Evolutionary conservation across 1,140 invertebrate genomes (phyloP), one percentile per base, ranked within the genome.

Genomic region (Nomia melanderi): DNA sequence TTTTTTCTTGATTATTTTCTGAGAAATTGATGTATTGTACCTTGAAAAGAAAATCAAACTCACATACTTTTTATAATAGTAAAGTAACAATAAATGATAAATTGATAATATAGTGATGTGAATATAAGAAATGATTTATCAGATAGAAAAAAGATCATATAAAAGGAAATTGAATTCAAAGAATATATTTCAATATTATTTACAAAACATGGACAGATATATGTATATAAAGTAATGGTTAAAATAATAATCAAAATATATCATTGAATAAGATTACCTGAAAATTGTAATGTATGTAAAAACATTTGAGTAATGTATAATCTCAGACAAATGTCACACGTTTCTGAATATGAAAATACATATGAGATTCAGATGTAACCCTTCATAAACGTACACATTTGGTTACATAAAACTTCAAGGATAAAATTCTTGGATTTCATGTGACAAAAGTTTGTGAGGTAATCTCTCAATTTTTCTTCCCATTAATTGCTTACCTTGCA

Each of bases 401-500:
- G 20, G 27, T 73, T 17, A 54, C 29, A 53, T 53, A 47, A 64
- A 64, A 64, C 41, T 73, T 36, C 25, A 39, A 27, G 14, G 47
- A 39, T 36, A 27, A 29, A 20, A 59, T 33, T 71, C 56, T 73
- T 41, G 12, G 63, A 72, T 74, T 29, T 63, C 70, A 59, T 41
- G 29, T 36, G 23, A 65, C 23, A 23, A 56, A 57, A 12, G 39
- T 63, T 57, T 64, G 23, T 23, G 39, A 36, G 12, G 23, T 74
- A 65, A 74, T 56, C 20, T 62, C 47, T 9, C 53, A 65, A 78
- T 78, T 74, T 63, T 69, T 62, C 23, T 67, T 4, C 23, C 25
- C 33, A 36, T 76, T 67, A 69, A 12, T 63, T 70, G 31, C n/a
- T 77, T 60, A 65, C 23, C 47, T 41, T 44, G 44, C 60, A 80